Evolutionary conservation across 2,797 vertebrate species (phyloP).

Genomic region (Eurystomus glaucurus): DNA sequence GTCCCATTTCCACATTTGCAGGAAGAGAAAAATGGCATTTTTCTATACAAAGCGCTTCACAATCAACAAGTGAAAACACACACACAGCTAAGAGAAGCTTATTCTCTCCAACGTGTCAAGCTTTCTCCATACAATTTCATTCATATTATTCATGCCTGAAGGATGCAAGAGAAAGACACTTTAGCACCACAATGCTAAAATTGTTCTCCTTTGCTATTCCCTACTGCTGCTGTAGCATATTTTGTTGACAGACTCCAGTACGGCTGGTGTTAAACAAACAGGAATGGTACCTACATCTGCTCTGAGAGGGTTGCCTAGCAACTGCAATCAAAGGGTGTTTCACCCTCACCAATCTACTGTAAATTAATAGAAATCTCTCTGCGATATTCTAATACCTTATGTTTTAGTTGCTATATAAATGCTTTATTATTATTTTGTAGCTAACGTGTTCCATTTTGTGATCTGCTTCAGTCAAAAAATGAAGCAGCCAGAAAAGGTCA

Average conservation of each 20-base stretch:
- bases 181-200: not conserved
- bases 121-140: not conserved
- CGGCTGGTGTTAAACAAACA: slow-evolving; percentile 72
- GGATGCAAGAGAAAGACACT: not conserved
- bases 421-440: not conserved
- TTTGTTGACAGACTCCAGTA: slow-evolving; percentile 63
- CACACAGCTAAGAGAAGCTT: not conserved
- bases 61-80: slow-evolving; percentile 28
- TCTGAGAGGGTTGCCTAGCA: slow-evolving; percentile 84
- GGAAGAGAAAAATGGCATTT: not conserved
- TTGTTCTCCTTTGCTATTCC: not conserved
- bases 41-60: not conserved
- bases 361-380: slow-evolving; percentile 79
- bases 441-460: not conserved
- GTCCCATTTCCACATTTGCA: not conserved
- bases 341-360: slow-evolving; percentile 71
- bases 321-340: slow-evolving; percentile 83
- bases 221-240: not conserved
- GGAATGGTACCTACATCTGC: slow-evolving; percentile 77
- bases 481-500: slow-evolving; percentile 62
- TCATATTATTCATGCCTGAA: not conserved
- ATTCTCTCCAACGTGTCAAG: not conserved
- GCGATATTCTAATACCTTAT: slow-evolving; percentile 67
- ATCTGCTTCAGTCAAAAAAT: not conserved
- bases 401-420: slow-evolving; percentile 54